Percentiles rank a stretch among this genome's conserved stretches.
phyloP scores from a whole-genome alignment of 2,113 vertebrate genomes.

The Tychaedon coryphoeus region DNA sequence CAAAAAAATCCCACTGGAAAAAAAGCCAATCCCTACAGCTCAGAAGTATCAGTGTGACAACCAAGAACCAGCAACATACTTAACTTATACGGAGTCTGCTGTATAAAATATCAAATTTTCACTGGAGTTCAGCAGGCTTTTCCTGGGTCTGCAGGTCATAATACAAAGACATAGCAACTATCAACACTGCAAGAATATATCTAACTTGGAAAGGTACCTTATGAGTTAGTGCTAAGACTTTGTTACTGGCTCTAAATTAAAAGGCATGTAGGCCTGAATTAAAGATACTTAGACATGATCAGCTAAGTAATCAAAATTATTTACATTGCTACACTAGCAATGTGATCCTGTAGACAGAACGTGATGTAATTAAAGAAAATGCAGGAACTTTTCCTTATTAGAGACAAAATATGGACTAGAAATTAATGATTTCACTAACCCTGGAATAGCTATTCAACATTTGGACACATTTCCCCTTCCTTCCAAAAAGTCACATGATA shows the following conservation, averaged over 20 bases:
- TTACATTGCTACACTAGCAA: not conserved
- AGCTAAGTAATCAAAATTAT: not conserved
- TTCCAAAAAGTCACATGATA: not conserved
- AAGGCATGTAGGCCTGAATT: not conserved
- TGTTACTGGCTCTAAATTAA: slow-evolving; percentile 24
- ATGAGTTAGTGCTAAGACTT: not conserved
- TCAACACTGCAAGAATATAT: not conserved
- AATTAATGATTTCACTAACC: not conserved
- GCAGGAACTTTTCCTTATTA: not conserved
- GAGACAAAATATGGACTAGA: not conserved
- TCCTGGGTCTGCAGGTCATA: not conserved
- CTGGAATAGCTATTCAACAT: not conserved
- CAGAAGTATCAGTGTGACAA: not conserved
- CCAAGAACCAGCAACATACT: not conserved
- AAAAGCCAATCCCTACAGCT: not conserved
- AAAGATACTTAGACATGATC: not conserved
- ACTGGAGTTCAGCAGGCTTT: not conserved
- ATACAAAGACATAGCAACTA: not conserved
- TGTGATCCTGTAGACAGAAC: not conserved
- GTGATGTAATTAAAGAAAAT: not conserved
- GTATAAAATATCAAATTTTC: not conserved
- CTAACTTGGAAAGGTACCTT: not conserved
- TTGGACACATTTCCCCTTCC: not conserved
- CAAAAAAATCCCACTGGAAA: not conserved
- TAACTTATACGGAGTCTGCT: not conserved